Evolutionary conservation across 2,797 vertebrate species (phyloP), one percentile per base, ranked within the genome.

Genomic region (Typhlichthys eigenmanni): DNA sequence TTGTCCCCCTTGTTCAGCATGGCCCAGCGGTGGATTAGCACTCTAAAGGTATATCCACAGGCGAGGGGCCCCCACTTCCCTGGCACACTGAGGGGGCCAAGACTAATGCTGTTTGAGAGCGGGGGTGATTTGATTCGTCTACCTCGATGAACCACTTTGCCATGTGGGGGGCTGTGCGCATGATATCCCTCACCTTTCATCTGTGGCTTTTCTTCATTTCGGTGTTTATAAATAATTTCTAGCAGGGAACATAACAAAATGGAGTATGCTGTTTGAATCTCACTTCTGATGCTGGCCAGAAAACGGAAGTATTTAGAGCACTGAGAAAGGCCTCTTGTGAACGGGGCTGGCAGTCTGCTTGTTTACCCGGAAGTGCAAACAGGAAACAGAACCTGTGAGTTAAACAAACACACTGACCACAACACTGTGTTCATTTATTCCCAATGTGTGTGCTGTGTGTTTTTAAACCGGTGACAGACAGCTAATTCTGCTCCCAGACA

Each of bases 21-120:
- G 60, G 63, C 71, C 76, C 71, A 43, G 62, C 10, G 53, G 68
- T 79, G 81, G 80, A 88, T 90, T 86, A 86, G 78, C 76, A 67
- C 83, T 79, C 79, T 75, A 76, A 71, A 79, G 80, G 82, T 72
- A 70, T 70, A 62, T 75, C 71, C 71, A 61, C 69, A 16, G 59
- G 48, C 54, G 32, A 79, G 72, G 71, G 80, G 70, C 70, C 83
- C 24, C 75, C 80, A 69, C 75, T 75, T 74, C 64, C 71, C 76
- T 34, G 56, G 75, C 71, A 74, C 82, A 62, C 69, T 77, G 50
- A 43, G 68, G 71, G 75, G 67, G 68, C 64, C 62, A 56, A 74
- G 76, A 63, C 83, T 84, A 84, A 88, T 83, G 76, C 64, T 70
- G 68, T 81, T 61, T 69, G 75, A 84, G 76, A 71, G 62, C 17